Evolutionary conservation across 1,140 invertebrate species (phyloP).

Genomic region (Papilio helenus): DNA sequence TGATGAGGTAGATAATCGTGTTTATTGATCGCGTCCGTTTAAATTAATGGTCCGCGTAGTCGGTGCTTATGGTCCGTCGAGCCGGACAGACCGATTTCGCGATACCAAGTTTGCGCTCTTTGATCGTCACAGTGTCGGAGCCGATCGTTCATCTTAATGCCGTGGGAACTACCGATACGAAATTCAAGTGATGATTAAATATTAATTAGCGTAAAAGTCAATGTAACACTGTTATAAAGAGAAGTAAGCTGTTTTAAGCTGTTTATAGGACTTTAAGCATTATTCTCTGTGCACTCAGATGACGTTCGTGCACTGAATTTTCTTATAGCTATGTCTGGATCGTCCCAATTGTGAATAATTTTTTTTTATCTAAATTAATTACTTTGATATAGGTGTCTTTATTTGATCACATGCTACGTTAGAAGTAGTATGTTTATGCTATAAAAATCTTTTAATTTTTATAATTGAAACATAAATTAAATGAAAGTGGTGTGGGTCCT

Average conservation of each 20-base stretch:
- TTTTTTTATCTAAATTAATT: too few relatives aligned
- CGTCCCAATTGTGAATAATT: too few relatives aligned
- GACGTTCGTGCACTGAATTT: too few relatives aligned
- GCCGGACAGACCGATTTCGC: constrained; percentile 55
- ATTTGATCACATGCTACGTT: not conserved
- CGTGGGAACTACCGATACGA: constrained; percentile 62
- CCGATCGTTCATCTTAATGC: constrained; percentile 60
- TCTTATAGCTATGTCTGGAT: too few relatives aligned
- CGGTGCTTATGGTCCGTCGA: constrained; percentile 63
- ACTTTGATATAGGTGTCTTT: too few relatives aligned
- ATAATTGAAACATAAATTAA: constrained; percentile 1
- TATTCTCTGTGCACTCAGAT: too few relatives aligned
- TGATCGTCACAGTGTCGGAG: constrained; percentile 49
- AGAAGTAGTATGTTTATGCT: not conserved
- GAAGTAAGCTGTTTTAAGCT: not conserved
- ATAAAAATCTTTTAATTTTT: not conserved
- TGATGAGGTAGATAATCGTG: constrained; percentile 66
- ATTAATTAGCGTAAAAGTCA: constrained; percentile 1
- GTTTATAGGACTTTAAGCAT: not conserved
- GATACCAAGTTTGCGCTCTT: constrained; percentile 48
- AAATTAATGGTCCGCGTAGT: constrained; percentile 71
- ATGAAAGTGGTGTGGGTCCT: constrained; percentile 46
- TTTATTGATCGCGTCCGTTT: constrained; percentile 78
- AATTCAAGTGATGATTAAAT: constrained; percentile 36
- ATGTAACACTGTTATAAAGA: not conserved